Conservation (phyloP, 1,140 invertebrate species). For the Hermetia illucens region DNA sequence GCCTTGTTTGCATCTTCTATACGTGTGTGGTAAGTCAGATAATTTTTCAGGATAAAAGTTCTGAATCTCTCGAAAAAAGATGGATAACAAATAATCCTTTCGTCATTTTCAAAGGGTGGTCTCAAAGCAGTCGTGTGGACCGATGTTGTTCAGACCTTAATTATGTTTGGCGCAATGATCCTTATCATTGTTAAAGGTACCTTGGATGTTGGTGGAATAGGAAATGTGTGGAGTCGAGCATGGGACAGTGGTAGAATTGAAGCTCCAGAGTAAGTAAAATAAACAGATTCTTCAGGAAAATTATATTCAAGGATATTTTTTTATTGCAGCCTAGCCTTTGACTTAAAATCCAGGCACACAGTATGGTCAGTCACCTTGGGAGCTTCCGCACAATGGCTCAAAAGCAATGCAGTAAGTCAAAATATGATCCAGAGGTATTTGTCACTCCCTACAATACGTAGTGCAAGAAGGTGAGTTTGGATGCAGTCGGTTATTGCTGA, state of each 20-base stretch:
- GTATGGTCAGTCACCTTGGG: constrained; percentile 62
- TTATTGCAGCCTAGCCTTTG: constrained; percentile 43
- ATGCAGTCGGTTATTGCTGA: neutral
- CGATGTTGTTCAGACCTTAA: constrained; percentile 71
- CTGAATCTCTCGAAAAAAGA: no score
- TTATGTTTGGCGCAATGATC: constrained; percentile 75
- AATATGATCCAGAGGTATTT: constrained; percentile 65
- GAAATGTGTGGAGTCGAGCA: constrained; percentile 51
- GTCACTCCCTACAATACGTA: constrained; percentile 48
- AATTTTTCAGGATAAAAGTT: no score
- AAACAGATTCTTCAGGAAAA: neutral
- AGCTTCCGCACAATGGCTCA: constrained; percentile 67
- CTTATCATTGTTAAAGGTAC: constrained; percentile 68
- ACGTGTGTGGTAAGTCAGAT: constrained; percentile 62
- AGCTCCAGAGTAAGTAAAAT: constrained; percentile 47
- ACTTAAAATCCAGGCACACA: constrained; percentile 56
- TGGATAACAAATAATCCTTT: neutral
- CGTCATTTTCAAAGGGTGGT: constrained; percentile 50
- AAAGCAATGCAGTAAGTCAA: constrained; percentile 70
- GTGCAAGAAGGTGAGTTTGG: constrained; percentile 47
- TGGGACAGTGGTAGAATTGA: constrained; percentile 57
- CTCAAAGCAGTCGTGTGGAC: constrained; percentile 90
- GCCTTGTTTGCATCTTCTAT: constrained; percentile 83
- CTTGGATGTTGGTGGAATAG: constrained; percentile 58
- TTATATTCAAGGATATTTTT: neutral